Conservation (phyloP, 2,888 invertebrate genomes). For the Andrena bucephala region DNA sequence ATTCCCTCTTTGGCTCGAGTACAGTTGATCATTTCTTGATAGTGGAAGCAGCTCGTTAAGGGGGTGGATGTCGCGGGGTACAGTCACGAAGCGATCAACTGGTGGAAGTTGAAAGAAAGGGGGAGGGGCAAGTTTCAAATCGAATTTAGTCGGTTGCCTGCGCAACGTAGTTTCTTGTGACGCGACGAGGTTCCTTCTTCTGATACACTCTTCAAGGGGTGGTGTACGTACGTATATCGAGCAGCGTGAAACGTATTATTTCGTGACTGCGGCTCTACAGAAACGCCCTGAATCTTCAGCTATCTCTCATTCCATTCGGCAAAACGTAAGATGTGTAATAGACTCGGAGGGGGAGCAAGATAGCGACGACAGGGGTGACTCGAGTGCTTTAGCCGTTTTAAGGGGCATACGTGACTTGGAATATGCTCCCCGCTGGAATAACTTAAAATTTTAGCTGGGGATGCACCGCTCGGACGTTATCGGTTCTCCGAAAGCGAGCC, state of each 20-base stretch:
- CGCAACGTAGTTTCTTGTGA: background rate
- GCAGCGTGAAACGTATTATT: background rate
- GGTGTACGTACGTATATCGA: background rate
- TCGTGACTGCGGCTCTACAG: background rate
- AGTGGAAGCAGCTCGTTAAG: background rate
- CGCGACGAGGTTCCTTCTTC: no score
- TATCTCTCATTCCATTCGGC: background rate
- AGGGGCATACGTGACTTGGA: slow-evolving; percentile 36
- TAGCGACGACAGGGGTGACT: slow-evolving; percentile 17
- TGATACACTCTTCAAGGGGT: background rate
- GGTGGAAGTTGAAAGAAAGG: background rate
- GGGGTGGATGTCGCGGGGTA: background rate
- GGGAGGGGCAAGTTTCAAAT: background rate
- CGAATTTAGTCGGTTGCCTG: no score
- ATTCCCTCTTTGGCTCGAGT: slow-evolving; percentile 2
- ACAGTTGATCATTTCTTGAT: background rate
- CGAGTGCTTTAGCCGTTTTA: background rate
- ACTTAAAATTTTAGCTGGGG: slow-evolving; percentile 25
- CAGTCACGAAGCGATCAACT: background rate
- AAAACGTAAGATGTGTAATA: slow-evolving; percentile 4
- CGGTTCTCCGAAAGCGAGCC: background rate
- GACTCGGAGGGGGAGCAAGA: no score
- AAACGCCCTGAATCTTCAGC: background rate
- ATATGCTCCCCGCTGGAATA: slow-evolving; percentile 6
- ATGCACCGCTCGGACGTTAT: slow-evolving; percentile 8